Evolutionary conservation across 1,140 invertebrate genomes (phyloP), one percentile per base, ranked within the genome.

Genomic region (Agrilus planipennis): DNA sequence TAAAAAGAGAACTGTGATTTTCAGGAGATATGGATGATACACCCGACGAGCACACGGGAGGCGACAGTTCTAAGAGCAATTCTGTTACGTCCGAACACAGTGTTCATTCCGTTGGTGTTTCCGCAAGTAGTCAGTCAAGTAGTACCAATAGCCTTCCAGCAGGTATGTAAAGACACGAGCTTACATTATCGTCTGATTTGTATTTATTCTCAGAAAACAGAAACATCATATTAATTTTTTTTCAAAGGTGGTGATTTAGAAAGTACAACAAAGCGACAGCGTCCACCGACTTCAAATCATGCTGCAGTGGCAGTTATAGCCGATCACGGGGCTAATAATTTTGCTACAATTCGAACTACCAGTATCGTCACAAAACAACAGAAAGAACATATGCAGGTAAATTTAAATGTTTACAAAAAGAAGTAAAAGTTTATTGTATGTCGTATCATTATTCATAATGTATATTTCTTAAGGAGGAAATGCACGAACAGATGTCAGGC

Each of bases 401-500:
- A n/a, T n/a, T n/a, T n/a, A n/a, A n/a, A n/a, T n/a, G n/a, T n/a
- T n/a, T n/a, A n/a, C n/a, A n/a, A n/a, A n/a, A n/a, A n/a, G n/a
- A n/a, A n/a, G n/a, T 21, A 32, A 27, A 37, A 25, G 18, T 2
- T 25, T 34, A 39, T n/a, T 34, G 9, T 20, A 6, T 35, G 7
- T 17, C 12, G 34, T 10, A 7, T 15, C 3, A 34, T 9, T 6
- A 25, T 25, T 25, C 6, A 25, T 25, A 25, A 25, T 25, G 23
- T 7, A 25, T 37, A 11, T 43, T 27, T 46, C 12, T 11, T 4
- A 25, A 57, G 51, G 89, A 97, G 69, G 93, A 98, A 66, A 92
- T 97, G 82, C 89, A 96, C 64, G 94, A 98, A 68, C 94, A 99
- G 68, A 97, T 99, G 89, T 89, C 88, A 29, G 94, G 94, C 3